Evolutionary conservation across 2,797 vertebrate genomes (phyloP), one percentile per base, ranked within the genome.

Genomic region (Ispidina lecontei): DNA sequence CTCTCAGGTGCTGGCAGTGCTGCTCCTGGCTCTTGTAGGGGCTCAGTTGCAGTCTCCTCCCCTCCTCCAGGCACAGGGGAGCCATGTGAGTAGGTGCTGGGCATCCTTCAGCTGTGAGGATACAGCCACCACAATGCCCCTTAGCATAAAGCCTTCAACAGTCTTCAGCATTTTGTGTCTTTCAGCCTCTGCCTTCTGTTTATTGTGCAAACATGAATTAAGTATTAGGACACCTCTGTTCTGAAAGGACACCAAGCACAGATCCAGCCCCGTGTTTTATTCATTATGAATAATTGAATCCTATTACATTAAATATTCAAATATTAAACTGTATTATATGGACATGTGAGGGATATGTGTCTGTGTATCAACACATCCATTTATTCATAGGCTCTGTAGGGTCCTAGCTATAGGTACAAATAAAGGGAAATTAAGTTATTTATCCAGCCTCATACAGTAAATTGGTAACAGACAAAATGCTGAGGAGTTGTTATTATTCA

Each of bases 271-370:
- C 0, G 25, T 88, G 35, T 71, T 91, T 94, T 93, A 95, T 94
- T 87, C 77, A 95, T 93, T 67, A 71, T 71, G 28, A 87, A 82
- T 51, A 65, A 89, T 1, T 79, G 62, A 84, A 87, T 84, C 33
- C 17, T 71, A 62, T 73, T 64, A 46, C 54, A 68, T 90, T 79
- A 89, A 90, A 86, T 74, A 95, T 84, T 95, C 64, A 93, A 73
- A 89, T 64, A 58, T 93, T 86, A 90, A 91, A 89, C 55, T 63
- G 31, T 44, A 90, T 92, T 90, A 91, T 74, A 68, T 58, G 49
- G 64, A 58, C n/a, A 77, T 10, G 16, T 22, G 58, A 65, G 54
- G 29, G 29, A 68, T 80, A 68, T 64, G 33, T 71, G 37, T 37
- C 89, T 90, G 15, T 58, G 29, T 80, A 77, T 81, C 7, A 41